These are phyloP conservation scores for Mustela erminea DNA, from an alignment of 2,797 vertebrate genomes.

Conservation along the genomic window DNA sequence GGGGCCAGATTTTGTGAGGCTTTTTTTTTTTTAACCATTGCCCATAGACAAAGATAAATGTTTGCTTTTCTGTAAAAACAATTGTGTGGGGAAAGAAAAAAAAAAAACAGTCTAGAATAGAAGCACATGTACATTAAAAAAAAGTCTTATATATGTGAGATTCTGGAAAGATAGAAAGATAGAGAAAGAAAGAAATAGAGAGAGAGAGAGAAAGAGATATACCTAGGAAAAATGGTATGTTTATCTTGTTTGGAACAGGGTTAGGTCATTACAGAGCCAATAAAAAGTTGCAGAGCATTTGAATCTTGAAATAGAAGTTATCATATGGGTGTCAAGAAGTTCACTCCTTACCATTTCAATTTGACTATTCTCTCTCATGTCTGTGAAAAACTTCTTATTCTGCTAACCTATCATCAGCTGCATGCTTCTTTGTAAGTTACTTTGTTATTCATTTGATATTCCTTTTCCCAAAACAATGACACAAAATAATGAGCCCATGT, in stretches of 20 bases:
- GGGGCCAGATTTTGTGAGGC: background rate
- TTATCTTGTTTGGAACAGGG: background rate
- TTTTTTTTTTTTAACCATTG: background rate
- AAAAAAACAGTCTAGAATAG: background rate
- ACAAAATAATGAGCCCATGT: conserved; percentile 85
- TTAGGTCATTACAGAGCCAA: background rate
- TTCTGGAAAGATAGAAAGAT: background rate
- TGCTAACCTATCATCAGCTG: background rate
- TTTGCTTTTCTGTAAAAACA: background rate
- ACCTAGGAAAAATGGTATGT: background rate
- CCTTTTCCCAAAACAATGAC: conserved; percentile 82
- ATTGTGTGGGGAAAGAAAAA: background rate
- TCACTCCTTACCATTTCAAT: background rate
- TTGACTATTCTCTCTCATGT: background rate
- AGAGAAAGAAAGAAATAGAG: rapidly evolving
- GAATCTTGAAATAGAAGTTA: background rate
- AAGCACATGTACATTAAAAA: background rate
- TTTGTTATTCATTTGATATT: conserved; percentile 78
- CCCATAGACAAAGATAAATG: background rate
- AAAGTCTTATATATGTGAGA: background rate
- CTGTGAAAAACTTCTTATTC: background rate
- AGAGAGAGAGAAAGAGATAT: background rate
- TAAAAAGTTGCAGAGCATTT: background rate
- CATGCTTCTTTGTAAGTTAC: conserved; percentile 31
- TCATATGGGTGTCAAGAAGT: background rate